A percentile compares a stretch with the other conserved stretches of the same genome.
Evolutionary conservation across 2,113 vertebrate genomes (phyloP).

Genomic region (Laterallus jamaicensis): DNA sequence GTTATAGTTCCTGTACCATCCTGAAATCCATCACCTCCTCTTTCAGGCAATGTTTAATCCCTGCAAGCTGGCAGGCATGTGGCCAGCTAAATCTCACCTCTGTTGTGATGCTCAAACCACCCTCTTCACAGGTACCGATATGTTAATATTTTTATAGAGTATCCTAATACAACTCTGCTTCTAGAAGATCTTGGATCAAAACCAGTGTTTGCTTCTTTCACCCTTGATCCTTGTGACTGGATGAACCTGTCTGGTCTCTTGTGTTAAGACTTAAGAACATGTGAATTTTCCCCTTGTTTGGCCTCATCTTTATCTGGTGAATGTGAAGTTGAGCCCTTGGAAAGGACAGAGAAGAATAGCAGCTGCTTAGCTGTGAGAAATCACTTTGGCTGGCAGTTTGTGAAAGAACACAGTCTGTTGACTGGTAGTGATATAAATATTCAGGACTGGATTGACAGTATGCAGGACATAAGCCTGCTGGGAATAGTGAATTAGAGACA

Average conservation of each 20-base stretch:
- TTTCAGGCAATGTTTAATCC: neutral
- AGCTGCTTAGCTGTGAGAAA: constrained; percentile 51
- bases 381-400: constrained; percentile 23
- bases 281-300: neutral
- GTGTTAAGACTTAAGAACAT: neutral
- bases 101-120: neutral
- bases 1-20: neutral
- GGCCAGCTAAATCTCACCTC: neutral
- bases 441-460: constrained; percentile 33
- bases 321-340: neutral
- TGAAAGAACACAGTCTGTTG: constrained; percentile 37
- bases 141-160: neutral
- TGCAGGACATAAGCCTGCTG: constrained; percentile 12
- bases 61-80: neutral
- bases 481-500: neutral
- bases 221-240: neutral
- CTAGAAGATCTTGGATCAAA: neutral
- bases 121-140: neutral
- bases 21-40: neutral
- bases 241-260: neutral
- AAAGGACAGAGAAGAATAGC: constrained; percentile 20
- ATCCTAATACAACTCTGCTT: neutral
- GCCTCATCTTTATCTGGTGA: neutral
- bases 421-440: constrained; percentile 47
- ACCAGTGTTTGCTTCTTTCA: neutral